Base-by-base conservation (phyloP, 2,797 vertebrate species). In the Leuciscus waleckii region DNA sequence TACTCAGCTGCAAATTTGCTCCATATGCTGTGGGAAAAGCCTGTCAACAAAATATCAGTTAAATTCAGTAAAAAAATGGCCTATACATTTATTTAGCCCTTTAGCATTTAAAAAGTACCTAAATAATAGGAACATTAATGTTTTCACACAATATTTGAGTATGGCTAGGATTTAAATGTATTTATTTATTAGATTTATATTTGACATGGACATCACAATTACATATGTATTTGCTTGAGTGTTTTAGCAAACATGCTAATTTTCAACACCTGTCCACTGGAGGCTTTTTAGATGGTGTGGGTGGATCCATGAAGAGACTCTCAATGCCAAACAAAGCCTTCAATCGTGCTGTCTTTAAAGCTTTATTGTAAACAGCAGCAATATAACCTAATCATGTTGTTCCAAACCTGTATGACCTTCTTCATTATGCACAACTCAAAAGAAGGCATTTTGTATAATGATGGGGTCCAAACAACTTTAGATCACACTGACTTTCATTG, bases 11-110 rank as follows among this genome's bases (percentile, higher is more conserved):
- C 51, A 43, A 54, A 39, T 58, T 71, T 14, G 3, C 68, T 84
- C 37, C 41, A 58, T 80, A 51, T 26, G 61, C 26, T 76, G 68
- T 68, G 39, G 54, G 63, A 46, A 82, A 79, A 82, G 68, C 5
- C 4, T 43, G 37, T 78, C 56, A 29, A 78, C 56, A 21, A 46
- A 29, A 80, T 49, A 49, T 65, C 37, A 29, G 23, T 21, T n/a
- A 41, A 63, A 79, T 43, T 21, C 2, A 32, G 46, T 6, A n/a
- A 32, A 21, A 51, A 73, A 51, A 21, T 79, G n/a, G 2, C 7
- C 5, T 32, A 43, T 29, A 29, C 0, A 16, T 61, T 61, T 61
- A 2, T 37, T 41, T 78, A 41, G 26, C 23, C 7, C 8, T 61
- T 78, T 41, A 41, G 35, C 16, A 19, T 32, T 65, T 32, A 16